Conservation (phyloP, 2,113 vertebrate species). For the Phrynosoma blainvillii region DNA sequence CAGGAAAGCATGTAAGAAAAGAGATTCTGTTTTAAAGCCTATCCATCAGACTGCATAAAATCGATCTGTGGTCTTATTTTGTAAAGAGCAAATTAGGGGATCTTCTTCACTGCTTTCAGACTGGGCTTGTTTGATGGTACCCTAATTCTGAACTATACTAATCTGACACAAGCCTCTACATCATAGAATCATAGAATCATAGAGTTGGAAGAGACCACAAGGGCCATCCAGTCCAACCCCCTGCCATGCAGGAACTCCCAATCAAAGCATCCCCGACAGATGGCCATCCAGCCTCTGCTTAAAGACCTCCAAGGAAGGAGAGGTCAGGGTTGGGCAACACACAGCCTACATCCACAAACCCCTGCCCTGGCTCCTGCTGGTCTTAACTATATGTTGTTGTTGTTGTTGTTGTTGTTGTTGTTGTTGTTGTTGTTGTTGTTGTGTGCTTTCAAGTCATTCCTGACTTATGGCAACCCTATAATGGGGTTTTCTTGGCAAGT, state of each 20-base stretch:
- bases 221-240: too few relatives aligned
- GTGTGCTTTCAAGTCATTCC: too few relatives aligned
- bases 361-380: background rate
- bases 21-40: background rate
- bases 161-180: background rate
- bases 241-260: too few relatives aligned
- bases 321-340: background rate
- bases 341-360: background rate
- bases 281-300: too few relatives aligned
- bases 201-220: too few relatives aligned
- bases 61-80: background rate
- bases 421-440: too few relatives aligned
- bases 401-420: too few relatives aligned
- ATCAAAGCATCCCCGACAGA: too few relatives aligned
- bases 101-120: background rate
- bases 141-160: background rate
- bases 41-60: background rate
- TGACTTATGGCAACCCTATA: too few relatives aligned
- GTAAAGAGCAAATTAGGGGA: background rate
- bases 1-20: background rate
- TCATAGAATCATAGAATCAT: background rate
- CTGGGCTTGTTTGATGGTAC: background rate
- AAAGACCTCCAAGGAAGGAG: too few relatives aligned
- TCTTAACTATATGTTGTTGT: background rate
- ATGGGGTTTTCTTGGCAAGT: too few relatives aligned